Percentiles rank a stretch among this genome's conserved stretches.
Conservation (phyloP, 2,888 invertebrate species). For the Cryptocheilus praepositus region DNA sequence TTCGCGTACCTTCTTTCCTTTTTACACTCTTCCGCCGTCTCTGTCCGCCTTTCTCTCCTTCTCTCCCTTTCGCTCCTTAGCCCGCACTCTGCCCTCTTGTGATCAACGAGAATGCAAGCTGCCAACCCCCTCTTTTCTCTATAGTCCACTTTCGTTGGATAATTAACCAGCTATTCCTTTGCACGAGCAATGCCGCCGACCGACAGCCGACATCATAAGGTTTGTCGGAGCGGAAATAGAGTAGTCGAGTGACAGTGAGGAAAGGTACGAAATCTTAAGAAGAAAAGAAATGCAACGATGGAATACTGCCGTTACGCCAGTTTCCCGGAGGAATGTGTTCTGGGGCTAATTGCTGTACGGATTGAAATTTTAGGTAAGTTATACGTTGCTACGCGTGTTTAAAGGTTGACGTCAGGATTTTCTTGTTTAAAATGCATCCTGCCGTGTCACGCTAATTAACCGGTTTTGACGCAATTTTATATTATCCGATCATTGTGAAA, state of each 20-base stretch:
- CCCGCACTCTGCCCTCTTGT: conserved; percentile 48
- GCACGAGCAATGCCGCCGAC: conserved; percentile 34
- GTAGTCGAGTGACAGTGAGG: conserved; percentile 27
- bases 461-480: too few relatives aligned
- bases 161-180: conserved; percentile 64
- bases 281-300: conserved; percentile 1
- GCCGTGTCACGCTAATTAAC: too few relatives aligned
- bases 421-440: too few relatives aligned
- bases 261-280: not conserved
- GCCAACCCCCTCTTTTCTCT: conserved; percentile 39
- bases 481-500: too few relatives aligned
- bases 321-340: too few relatives aligned
- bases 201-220: conserved; percentile 32
- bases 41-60: conserved; percentile 21
- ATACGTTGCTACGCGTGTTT: too few relatives aligned
- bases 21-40: conserved; percentile 17
- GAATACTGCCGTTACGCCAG: conserved; percentile 31
- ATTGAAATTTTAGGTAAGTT: too few relatives aligned
- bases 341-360: too few relatives aligned
- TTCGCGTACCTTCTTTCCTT: conserved; percentile 41
- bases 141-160: conserved; percentile 66
- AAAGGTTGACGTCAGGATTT: too few relatives aligned
- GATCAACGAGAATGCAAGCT: conserved; percentile 61
- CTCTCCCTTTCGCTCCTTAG: conserved; percentile 29
- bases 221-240: conserved; percentile 51